phyloP scores from a whole-genome alignment of 2,888 invertebrate genomes.

The Periphyllus acericola region DNA sequence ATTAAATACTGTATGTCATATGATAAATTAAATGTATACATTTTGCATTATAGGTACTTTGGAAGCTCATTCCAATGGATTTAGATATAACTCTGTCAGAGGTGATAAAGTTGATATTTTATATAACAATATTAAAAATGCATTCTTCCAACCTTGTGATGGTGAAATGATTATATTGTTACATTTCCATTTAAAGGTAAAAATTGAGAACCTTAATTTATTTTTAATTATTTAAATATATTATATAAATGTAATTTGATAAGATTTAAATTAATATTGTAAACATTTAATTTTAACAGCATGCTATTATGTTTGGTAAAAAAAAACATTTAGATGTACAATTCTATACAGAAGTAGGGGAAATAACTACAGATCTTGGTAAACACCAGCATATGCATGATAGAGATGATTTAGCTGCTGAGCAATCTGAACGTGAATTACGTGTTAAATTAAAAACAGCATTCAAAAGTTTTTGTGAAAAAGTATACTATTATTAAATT shows the following conservation, averaged over 20 bases:
- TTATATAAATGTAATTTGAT: neutral
- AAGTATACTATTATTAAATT: conserved; percentile 70
- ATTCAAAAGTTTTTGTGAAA: conserved; percentile 98
- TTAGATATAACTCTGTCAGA: conserved; percentile 97
- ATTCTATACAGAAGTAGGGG: conserved; percentile 99
- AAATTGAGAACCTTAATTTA: conserved; percentile 26
- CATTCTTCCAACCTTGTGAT: conserved; percentile 99
- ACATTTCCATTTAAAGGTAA: conserved; percentile 94
- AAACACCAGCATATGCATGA: conserved; percentile 99
- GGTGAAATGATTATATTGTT: conserved; percentile 99
- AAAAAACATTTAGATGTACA: conserved; percentile 99
- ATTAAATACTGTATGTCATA: neutral
- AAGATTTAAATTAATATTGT: neutral
- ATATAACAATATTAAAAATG: conserved; percentile 99
- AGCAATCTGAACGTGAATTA: conserved; percentile 97
- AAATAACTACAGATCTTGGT: conserved; percentile 98
- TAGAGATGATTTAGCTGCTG: conserved; percentile 96
- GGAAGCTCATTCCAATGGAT: conserved; percentile 96
- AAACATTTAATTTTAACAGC: conserved; percentile 68
- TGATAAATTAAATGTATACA: neutral
- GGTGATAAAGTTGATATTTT: conserved; percentile 99
- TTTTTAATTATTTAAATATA: neutral
- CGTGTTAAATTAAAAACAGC: conserved; percentile 96
- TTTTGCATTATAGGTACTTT: conserved; percentile 72
- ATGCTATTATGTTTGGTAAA: conserved; percentile 99